Conservation (phyloP, 2,797 vertebrate genomes). For the Pyrrhura leucotis region DNA sequence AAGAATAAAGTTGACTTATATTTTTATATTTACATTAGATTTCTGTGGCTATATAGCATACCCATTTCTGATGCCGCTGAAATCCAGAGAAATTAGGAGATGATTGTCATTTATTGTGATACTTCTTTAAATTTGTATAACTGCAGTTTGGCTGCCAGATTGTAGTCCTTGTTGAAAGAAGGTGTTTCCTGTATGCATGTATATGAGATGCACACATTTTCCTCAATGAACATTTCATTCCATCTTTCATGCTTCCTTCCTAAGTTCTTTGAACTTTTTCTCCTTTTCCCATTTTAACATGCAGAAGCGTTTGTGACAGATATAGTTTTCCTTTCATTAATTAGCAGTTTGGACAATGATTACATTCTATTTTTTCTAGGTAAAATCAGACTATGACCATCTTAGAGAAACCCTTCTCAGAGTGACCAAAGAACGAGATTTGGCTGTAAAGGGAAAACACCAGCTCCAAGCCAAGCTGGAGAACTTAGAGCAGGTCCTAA, state of each 20-base stretch:
- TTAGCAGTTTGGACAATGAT: not conserved
- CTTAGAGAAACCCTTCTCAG: constrained; percentile 82
- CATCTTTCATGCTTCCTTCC: not conserved
- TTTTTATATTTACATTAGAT: not conserved
- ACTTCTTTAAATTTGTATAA: not conserved
- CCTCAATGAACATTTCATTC: not conserved
- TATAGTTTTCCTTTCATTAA: not conserved
- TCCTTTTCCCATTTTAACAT: not conserved
- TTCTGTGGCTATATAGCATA: not conserved
- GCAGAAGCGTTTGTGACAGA: not conserved
- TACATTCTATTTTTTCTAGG: constrained; percentile 67
- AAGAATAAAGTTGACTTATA: not conserved
- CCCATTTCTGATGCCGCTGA: not conserved
- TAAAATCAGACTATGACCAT: constrained; percentile 89
- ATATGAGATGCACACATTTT: not conserved
- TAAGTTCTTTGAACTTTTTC: not conserved
- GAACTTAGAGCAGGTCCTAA: constrained; percentile 99
- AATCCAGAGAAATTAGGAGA: not conserved
- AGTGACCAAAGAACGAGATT: constrained; percentile 89
- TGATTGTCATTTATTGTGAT: not conserved
- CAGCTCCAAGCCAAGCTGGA: constrained; percentile 99
- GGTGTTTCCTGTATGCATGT: not conserved
- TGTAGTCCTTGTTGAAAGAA: not conserved
- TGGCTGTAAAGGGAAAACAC: constrained; percentile 88
- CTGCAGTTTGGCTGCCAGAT: not conserved